A percentile compares a stretch with the other conserved stretches of the same genome.
These are phyloP conservation scores for Neuroscelio doddi DNA, from an alignment of 2,888 invertebrate genomes.

Conservation along the genomic window DNA sequence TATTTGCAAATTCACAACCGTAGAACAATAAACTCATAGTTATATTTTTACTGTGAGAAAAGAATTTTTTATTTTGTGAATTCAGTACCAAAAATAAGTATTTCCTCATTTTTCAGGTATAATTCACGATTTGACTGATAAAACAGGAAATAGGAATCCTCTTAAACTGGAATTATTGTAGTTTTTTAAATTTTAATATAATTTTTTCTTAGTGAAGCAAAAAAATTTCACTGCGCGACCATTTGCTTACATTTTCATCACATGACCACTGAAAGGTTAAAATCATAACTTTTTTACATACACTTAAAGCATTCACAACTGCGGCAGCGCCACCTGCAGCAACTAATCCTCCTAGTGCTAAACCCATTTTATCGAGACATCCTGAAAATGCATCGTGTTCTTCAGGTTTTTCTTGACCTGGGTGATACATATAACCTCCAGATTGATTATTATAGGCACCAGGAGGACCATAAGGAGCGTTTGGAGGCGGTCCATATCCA, in stretches of 20 bases:
- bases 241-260: too few species aligned
- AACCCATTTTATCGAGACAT: conserved; percentile 66
- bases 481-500: conserved; percentile 55
- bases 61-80: too few species aligned
- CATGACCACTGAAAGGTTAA: too few species aligned
- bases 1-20: too few species aligned
- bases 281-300: conserved; percentile 48
- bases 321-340: conserved; percentile 69
- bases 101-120: too few species aligned
- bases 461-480: conserved; percentile 51
- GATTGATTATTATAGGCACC: conserved; percentile 56
- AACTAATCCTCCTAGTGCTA: conserved; percentile 66
- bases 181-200: neutral
- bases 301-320: conserved; percentile 65
- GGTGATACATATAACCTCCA: conserved; percentile 20
- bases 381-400: conserved; percentile 58
- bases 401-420: conserved; percentile 59
- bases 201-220: too few species aligned
- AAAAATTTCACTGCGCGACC: too few species aligned
- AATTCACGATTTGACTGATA: too few species aligned
- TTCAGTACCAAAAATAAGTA: too few species aligned
- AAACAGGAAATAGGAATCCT: neutral
- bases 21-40: too few species aligned
- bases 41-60: too few species aligned
- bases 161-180: neutral